phyloP scores from a whole-genome alignment of 2,888 invertebrate species.

The Xestia ashworthii region DNA sequence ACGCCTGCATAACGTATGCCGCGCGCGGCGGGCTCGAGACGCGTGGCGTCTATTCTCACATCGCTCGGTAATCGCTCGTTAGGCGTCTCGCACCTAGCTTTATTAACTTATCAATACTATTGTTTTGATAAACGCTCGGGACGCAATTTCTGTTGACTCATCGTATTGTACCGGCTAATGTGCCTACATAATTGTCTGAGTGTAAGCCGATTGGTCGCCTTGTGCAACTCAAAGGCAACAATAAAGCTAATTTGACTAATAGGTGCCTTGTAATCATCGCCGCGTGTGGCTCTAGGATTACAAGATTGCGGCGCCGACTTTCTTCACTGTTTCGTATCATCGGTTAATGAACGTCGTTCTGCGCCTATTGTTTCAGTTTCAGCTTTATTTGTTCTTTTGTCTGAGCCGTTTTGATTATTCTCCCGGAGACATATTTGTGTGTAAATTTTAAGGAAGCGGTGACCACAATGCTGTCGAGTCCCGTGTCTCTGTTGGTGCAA shows the following conservation, averaged over 20 bases:
- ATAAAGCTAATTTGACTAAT: slow-evolving; percentile 91
- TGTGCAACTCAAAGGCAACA: slow-evolving; percentile 87
- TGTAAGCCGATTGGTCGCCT: slow-evolving; percentile 88
- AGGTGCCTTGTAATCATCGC: slow-evolving; percentile 90
- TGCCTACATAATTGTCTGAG: slow-evolving; percentile 86
- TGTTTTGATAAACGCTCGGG: slow-evolving; percentile 89
- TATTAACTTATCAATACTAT: slow-evolving; percentile 91
- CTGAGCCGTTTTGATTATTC: slow-evolving; percentile 57
- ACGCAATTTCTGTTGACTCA: slow-evolving; percentile 89
- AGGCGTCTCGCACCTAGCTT: slow-evolving; percentile 84
- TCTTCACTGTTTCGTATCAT: slow-evolving; percentile 77
- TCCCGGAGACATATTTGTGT: slow-evolving; percentile 52
- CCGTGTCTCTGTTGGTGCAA: slow-evolving; percentile 71
- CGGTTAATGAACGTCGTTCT: slow-evolving; percentile 84
- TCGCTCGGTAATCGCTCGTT: slow-evolving; percentile 86
- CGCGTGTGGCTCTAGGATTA: slow-evolving; percentile 90
- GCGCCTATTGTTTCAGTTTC: slow-evolving; percentile 86
- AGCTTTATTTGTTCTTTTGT: slow-evolving; percentile 74
- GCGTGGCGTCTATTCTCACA: slow-evolving; percentile 82
- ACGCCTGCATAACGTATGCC: slow-evolving; percentile 84
- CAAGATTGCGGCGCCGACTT: slow-evolving; percentile 80
- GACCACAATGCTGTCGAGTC: slow-evolving; percentile 50
- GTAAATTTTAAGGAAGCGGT: slow-evolving; percentile 57
- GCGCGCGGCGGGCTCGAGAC: slow-evolving; percentile 74
- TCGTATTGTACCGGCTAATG: slow-evolving; percentile 85